These are phyloP conservation scores for Acrossocheilus fasciatus DNA, from an alignment of 2,797 vertebrate genomes.

Conservation along the genomic window DNA sequence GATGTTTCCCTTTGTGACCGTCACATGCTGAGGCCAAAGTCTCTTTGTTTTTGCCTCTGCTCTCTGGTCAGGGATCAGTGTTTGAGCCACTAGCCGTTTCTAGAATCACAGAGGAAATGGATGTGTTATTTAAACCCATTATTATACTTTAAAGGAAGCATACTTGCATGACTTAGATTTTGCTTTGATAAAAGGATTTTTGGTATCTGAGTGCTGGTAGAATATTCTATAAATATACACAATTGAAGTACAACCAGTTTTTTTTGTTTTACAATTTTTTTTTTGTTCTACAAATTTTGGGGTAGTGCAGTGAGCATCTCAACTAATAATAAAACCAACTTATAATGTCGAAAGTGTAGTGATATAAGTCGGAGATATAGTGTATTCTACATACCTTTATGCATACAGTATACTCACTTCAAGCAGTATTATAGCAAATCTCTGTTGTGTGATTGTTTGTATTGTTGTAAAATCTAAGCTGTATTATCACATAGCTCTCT, in stretches of 20 bases:
- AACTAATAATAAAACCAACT: constrained; percentile 1
- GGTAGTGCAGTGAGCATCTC: background rate
- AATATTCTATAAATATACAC: constrained; percentile 17
- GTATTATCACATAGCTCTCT: background rate
- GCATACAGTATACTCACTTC: background rate
- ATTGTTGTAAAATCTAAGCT: background rate
- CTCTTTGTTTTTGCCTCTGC: constrained; percentile 52
- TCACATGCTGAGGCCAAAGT: constrained; percentile 64
- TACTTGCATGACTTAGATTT: background rate
- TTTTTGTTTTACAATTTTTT: background rate
- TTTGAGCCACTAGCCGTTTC: constrained; percentile 57
- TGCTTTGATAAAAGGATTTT: background rate
- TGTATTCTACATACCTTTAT: background rate
- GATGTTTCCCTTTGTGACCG: constrained; percentile 72
- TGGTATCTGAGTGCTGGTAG: background rate
- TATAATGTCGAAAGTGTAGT: background rate
- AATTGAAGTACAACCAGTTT: background rate
- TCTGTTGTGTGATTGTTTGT: background rate
- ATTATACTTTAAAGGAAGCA: constrained; percentile 36
- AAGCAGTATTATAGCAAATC: background rate
- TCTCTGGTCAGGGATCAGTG: constrained; percentile 35
- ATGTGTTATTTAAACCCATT: constrained; percentile 42
- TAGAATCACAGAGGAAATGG: constrained; percentile 46
- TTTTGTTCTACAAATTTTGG: background rate
- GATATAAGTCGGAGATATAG: background rate